Evolutionary conservation across 2,888 invertebrate genomes (phyloP), one percentile per base, ranked within the genome.

Genomic region (Campoplex capitator): DNA sequence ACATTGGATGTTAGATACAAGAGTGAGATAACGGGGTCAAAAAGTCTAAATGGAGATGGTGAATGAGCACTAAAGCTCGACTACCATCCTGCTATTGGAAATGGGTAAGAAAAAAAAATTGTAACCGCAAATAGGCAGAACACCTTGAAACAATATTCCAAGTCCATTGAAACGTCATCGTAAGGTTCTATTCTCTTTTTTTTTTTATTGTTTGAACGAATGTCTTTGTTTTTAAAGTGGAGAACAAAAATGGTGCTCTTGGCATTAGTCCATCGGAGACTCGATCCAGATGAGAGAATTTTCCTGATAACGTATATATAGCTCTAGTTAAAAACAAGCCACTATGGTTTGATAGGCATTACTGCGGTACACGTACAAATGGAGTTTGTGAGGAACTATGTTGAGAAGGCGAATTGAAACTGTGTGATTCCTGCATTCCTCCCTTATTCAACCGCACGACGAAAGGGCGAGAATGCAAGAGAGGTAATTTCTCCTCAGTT

Each of bases 371-470:
- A 67, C 51, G 70, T 16, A 75, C 45, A 38, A 13, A 18, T 35
- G 45, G 42, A 67, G 32, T 23, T 38, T 62, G 68, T 8, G 23
- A 77, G 77, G 8, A 42, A 76, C 35, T 45, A 48, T 45, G 42
- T 28, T 48, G 28, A 18, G 48, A 38, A 67, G 65, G 67, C 56
- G 67, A 80, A 85, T 85, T 38, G 81, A 77, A 78, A 73, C 77
- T 62, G 67, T 54, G 77, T 54, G 77, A 82, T 85, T 85, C 85
- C 77, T 82, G 56, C 73, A 68, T 81, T 81, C 77, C 77, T 48
- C 23, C 35, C 48, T 77, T 32, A 58, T 81, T 51, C 54, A 32
- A 48, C 32, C 35, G 38, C 56, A 76, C 38, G n/a, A 28, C 11
- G 74, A 75, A 58, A 75, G 74, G 38, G 56, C n/a, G 56, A 45